phyloP scores from a whole-genome alignment of 2,797 vertebrate species.

The Hypotaenidia philippensis region DNA sequence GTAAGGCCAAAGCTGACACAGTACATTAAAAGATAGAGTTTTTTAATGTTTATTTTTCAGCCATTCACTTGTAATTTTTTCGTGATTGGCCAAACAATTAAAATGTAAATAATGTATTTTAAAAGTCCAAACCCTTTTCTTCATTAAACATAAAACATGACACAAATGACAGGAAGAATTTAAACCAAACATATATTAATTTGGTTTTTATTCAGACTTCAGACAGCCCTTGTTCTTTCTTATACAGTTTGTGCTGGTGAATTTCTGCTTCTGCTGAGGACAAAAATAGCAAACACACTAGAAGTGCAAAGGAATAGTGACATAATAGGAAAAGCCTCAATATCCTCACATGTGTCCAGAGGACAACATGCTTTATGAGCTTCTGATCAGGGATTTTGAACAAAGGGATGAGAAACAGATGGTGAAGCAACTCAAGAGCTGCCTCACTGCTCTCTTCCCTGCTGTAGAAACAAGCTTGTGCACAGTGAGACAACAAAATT shows the following conservation, averaged over 20 bases:
- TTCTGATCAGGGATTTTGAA: background rate
- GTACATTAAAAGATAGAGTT: background rate
- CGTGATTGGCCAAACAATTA: background rate
- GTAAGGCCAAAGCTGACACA: background rate
- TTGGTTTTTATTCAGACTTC: background rate
- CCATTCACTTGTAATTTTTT: background rate
- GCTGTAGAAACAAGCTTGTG: background rate
- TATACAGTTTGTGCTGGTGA: background rate
- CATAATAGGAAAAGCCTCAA: background rate
- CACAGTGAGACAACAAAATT: background rate
- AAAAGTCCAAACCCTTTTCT: background rate
- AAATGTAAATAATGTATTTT: background rate
- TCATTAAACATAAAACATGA: background rate
- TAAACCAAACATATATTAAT: background rate
- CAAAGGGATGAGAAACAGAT: background rate
- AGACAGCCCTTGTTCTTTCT: background rate
- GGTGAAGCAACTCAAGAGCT: background rate
- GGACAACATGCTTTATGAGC: background rate
- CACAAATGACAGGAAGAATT: background rate
- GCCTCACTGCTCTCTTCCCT: background rate
- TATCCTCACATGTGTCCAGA: background rate
- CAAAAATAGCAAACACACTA: background rate
- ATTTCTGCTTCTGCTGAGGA: background rate
- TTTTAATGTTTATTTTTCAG: background rate
- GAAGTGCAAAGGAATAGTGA: background rate